phyloP scores from a whole-genome alignment of 2,888 invertebrate genomes.

The Chouioia cunea region DNA sequence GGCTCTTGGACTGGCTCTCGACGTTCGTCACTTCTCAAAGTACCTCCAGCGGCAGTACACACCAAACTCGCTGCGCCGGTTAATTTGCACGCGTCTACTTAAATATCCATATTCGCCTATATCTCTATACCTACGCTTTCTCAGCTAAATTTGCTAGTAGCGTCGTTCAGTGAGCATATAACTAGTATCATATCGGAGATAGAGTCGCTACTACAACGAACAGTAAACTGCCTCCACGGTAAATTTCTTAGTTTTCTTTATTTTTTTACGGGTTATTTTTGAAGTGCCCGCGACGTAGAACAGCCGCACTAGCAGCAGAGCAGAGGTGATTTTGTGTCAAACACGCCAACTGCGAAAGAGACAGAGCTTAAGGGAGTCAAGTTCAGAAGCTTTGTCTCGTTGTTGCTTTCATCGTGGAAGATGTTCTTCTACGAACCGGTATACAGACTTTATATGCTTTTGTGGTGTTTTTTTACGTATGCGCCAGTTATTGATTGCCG shows the following conservation, averaged over 20 bases:
- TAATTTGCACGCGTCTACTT: constrained; percentile 9
- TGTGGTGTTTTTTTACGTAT: too few species aligned
- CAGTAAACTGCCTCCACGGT: constrained; percentile 12
- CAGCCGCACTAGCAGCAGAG: neutral
- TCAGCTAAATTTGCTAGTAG: neutral
- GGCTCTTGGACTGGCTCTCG: neutral
- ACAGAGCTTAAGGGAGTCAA: too few species aligned
- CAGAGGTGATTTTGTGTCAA: constrained; percentile 32
- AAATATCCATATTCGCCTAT: neutral
- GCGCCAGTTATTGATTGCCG: too few species aligned
- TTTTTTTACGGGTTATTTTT: constrained; percentile 58
- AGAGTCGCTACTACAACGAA: too few species aligned
- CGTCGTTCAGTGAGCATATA: neutral
- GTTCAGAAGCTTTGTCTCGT: too few species aligned
- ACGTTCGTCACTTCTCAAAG: constrained; percentile 25
- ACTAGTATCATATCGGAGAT: neutral
- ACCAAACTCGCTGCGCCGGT: neutral
- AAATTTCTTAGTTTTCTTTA: constrained; percentile 49
- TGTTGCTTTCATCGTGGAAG: too few species aligned
- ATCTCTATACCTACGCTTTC: too few species aligned
- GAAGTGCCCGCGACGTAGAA: constrained; percentile 56
- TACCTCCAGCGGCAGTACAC: constrained; percentile 12
- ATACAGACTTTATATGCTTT: too few species aligned
- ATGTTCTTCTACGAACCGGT: too few species aligned
- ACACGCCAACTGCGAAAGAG: neutral